Evolutionary conservation across 64 coral and sea anemone genomes (phyloP).

Genomic region (Exaiptasia diaphana): DNA sequence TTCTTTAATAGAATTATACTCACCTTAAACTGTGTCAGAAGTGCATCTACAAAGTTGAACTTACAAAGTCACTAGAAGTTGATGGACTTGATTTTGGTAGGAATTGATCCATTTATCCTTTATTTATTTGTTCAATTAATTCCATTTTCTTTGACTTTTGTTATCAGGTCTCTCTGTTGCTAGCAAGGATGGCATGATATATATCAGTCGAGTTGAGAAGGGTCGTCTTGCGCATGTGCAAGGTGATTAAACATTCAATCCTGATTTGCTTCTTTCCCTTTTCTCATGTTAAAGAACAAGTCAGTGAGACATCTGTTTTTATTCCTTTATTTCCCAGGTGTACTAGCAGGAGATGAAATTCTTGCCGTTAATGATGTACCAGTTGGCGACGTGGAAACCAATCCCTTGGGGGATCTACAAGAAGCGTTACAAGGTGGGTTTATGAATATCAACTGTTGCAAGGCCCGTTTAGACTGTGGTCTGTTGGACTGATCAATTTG

Average conservation of each 20-base stretch:
- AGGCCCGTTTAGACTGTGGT: background rate
- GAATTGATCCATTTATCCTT: background rate
- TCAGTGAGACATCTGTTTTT: too few species aligned
- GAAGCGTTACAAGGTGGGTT: slow-evolving; percentile 71
- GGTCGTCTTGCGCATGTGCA: slow-evolving; percentile 83
- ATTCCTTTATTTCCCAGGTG: slow-evolving; percentile 56
- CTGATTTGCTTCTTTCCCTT: background rate
- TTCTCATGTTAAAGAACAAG: background rate
- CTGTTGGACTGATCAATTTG: too few species aligned
- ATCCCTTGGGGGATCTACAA: slow-evolving; percentile 65
- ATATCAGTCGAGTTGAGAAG: slow-evolving; percentile 69
- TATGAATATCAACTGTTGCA: too few species aligned
- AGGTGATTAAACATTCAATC: slow-evolving; percentile 35
- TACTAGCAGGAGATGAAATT: slow-evolving; percentile 83
- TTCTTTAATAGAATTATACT: slow-evolving; percentile 62
- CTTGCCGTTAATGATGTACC: slow-evolving; percentile 74
- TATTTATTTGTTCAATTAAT: background rate
- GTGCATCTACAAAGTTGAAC: slow-evolving; percentile 72
- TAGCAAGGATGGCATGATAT: slow-evolving; percentile 42
- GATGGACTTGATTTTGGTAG: slow-evolving; percentile 77
- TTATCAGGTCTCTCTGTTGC: slow-evolving; percentile 63
- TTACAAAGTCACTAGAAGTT: slow-evolving; percentile 71
- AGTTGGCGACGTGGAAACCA: slow-evolving; percentile 64
- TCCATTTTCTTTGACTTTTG: background rate
- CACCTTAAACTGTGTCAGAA: slow-evolving; percentile 69